Percentiles rank a stretch among this genome's conserved stretches.
Evolutionary conservation across 2,888 invertebrate genomes (phyloP).

Genomic region (Peribatodes rhomboidaria): DNA sequence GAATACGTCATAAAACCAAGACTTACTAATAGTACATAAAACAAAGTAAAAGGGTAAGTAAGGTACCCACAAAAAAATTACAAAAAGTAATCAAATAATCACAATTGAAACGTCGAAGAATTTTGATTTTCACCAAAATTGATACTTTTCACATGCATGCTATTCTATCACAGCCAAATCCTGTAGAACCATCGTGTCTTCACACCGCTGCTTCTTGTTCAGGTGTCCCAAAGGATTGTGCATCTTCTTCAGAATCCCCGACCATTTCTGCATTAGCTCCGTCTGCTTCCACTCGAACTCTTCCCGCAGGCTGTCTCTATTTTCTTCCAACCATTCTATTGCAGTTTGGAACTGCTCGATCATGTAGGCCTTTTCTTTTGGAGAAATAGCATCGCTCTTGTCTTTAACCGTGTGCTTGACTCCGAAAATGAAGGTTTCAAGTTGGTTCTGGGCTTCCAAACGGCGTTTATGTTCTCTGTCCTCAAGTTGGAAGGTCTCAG

Average conservation of each 20-base stretch:
- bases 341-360: constrained; percentile 60
- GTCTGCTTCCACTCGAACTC: constrained; percentile 69
- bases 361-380: constrained; percentile 59
- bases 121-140: constrained; percentile 6
- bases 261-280: constrained; percentile 66
- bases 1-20: too few species aligned
- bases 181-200: constrained; percentile 42
- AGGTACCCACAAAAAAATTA: neutral
- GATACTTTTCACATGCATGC: too few species aligned
- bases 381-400: constrained; percentile 17
- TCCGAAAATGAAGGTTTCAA: constrained; percentile 70
- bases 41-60: too few species aligned
- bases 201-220: constrained; percentile 60
- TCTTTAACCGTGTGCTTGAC: constrained; percentile 60
- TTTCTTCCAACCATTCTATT: constrained; percentile 66
- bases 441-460: constrained; percentile 69
- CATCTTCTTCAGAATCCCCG: constrained; percentile 59
- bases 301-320: constrained; percentile 63
- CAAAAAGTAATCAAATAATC: neutral
- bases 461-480: constrained; percentile 66
- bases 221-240: constrained; percentile 51
- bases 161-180: constrained; percentile 44
- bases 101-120: neutral
- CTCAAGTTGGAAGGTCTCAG: constrained; percentile 61
- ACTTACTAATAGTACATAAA: too few species aligned